These are phyloP conservation scores for Sebastolobus altivelis DNA, from an alignment of 2,797 vertebrate species.

Conservation along the genomic window DNA sequence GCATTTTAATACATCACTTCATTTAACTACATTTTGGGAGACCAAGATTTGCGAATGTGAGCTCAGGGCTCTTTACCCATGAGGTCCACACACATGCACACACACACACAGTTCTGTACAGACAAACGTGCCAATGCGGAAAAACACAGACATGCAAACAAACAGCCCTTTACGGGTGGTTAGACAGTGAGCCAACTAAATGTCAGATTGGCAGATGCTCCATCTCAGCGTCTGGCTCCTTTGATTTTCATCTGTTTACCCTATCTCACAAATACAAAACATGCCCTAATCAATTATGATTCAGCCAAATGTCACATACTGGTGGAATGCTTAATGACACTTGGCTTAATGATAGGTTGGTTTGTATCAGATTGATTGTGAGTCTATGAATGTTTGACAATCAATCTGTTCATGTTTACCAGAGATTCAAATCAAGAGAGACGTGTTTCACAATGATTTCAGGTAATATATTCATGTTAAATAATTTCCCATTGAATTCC, in stretches of 20 bases:
- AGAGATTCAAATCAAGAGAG: constrained; percentile 17
- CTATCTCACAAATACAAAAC: constrained; percentile 60
- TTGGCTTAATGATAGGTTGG: constrained; percentile 40
- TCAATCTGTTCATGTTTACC: constrained; percentile 28
- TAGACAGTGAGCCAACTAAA: constrained; percentile 68
- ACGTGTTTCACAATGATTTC: constrained; percentile 7
- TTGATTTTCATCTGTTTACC: constrained; percentile 75
- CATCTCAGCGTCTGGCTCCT: constrained; percentile 50
- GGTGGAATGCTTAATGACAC: constrained; percentile 55
- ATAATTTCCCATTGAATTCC: background rate
- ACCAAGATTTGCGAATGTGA: constrained; percentile 36
- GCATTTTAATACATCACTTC: constrained; percentile 46
- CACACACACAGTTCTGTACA: background rate
- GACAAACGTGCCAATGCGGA: constrained; percentile 29
- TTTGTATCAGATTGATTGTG: constrained; percentile 37
- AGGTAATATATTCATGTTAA: background rate
- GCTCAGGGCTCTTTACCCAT: constrained; percentile 17
- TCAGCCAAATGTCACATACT: constrained; percentile 71
- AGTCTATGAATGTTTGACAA: constrained; percentile 35
- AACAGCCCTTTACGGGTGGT: constrained; percentile 66
- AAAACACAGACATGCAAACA: constrained; percentile 59
- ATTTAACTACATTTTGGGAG: constrained; percentile 40
- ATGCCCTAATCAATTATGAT: constrained; percentile 65
- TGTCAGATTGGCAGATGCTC: constrained; percentile 75
- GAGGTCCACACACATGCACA: constrained; percentile 10